phyloP scores from a whole-genome alignment of 2,797 vertebrate genomes.

The Helicolenus hilgendorfi region DNA sequence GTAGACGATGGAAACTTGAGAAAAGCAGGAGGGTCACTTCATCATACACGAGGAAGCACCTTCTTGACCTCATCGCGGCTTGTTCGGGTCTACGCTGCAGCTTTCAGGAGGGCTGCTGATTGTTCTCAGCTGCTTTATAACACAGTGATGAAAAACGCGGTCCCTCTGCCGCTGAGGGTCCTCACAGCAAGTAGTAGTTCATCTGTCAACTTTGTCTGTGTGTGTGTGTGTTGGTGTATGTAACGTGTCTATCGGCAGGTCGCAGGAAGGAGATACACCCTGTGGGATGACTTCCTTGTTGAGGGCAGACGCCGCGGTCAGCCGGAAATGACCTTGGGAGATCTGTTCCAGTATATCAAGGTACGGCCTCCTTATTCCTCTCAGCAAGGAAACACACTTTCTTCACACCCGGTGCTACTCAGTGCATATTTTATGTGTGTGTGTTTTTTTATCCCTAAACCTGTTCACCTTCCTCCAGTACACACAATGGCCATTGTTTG shows the following conservation, averaged over 20 bases:
- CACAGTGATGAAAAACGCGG: constrained; percentile 54
- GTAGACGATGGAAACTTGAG: constrained; percentile 5
- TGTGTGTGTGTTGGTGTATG: constrained; percentile 50
- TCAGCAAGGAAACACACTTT: constrained; percentile 44
- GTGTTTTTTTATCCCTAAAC: constrained; percentile 14
- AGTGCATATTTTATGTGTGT: constrained; percentile 30
- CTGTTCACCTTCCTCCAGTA: constrained; percentile 50
- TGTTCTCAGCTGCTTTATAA: constrained; percentile 64
- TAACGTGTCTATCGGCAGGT: constrained; percentile 84
- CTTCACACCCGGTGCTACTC: constrained; percentile 32
- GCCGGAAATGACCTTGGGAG: constrained; percentile 92
- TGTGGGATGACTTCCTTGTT: constrained; percentile 91
- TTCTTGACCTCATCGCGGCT: constrained; percentile 62
- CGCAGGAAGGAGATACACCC: constrained; percentile 90
- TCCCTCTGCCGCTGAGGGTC: constrained; percentile 9
- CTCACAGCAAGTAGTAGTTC: constrained; percentile 31
- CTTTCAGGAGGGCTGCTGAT: constrained; percentile 24
- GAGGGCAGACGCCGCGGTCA: constrained; percentile 74
- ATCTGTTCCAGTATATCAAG: constrained; percentile 91
- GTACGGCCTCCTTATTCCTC: constrained; percentile 76
- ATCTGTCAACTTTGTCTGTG: constrained; percentile 61
- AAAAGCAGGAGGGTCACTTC: background rate
- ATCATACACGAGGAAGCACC: constrained; percentile 48
- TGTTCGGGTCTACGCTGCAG: background rate
- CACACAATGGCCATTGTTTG: constrained; percentile 68